phyloP scores from a whole-genome alignment of 1,140 invertebrate genomes.

The Bicyclus anynana region DNA sequence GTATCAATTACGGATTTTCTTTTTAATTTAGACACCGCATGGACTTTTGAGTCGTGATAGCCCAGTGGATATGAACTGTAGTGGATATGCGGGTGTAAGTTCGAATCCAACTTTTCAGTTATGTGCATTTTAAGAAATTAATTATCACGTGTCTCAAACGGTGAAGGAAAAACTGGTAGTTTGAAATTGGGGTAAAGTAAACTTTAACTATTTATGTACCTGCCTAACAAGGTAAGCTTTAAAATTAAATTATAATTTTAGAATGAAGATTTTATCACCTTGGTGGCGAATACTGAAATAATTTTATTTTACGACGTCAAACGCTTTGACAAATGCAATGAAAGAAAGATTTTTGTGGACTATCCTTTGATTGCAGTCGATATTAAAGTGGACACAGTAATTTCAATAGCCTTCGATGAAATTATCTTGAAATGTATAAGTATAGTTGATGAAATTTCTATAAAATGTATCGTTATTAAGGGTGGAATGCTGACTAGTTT shows the following conservation, averaged over 20 bases:
- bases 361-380: slow-evolving; percentile 39
- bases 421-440: slow-evolving; percentile 39
- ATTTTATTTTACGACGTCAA: slow-evolving; percentile 33
- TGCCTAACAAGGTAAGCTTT: too few relatives aligned
- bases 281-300: slow-evolving; percentile 33
- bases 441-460: slow-evolving; percentile 29
- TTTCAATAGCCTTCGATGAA: slow-evolving; percentile 42
- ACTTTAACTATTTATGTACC: too few relatives aligned
- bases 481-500: slow-evolving; percentile 39
- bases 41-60: too few relatives aligned
- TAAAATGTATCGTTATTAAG: slow-evolving; percentile 43
- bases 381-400: slow-evolving; percentile 36
- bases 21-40: not conserved
- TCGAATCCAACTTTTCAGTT: too few relatives aligned
- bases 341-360: slow-evolving; percentile 44
- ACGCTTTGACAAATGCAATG: slow-evolving; percentile 43
- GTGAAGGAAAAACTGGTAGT: too few relatives aligned
- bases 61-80: too few relatives aligned
- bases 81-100: too few relatives aligned
- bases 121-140: too few relatives aligned
- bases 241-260: slow-evolving; percentile 21
- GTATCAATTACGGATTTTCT: not conserved
- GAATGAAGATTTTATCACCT: slow-evolving; percentile 27
- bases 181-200: too few relatives aligned
- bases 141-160: too few relatives aligned